These are phyloP conservation scores for Pterocles burchelli DNA, from an alignment of 2,113 vertebrate genomes.

Conservation along the genomic window DNA sequence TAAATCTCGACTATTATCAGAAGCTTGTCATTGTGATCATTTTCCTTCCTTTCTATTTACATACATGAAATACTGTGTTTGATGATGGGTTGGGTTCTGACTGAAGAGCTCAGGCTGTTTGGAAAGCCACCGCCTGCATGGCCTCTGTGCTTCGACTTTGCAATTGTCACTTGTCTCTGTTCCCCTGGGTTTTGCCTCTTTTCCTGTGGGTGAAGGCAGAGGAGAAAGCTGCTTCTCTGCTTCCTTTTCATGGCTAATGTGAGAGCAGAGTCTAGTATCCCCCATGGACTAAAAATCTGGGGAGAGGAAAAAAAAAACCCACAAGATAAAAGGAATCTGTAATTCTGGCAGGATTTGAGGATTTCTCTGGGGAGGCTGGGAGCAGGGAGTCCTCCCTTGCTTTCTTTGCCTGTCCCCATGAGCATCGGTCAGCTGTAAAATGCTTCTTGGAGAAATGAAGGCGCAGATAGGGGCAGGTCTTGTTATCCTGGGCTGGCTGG, in stretches of 20 bases:
- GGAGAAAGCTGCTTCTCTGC: slow-evolving; percentile 66
- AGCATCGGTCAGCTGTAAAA: background rate
- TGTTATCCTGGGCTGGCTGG: background rate
- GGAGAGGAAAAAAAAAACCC: background rate
- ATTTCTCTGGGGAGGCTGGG: background rate
- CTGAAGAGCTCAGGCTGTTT: background rate
- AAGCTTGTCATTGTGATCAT: background rate
- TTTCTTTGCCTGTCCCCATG: background rate
- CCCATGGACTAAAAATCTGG: slow-evolving; percentile 17
- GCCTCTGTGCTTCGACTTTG: background rate
- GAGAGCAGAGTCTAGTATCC: slow-evolving; percentile 43
- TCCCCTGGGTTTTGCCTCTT: slow-evolving; percentile 53
- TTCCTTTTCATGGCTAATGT: slow-evolving; percentile 52
- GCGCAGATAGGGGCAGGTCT: background rate
- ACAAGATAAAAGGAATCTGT: background rate
- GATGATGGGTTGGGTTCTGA: background rate
- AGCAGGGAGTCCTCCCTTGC: fast-evolving
- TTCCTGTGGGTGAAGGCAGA: slow-evolving; percentile 72
- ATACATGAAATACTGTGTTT: background rate
- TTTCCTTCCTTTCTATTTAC: background rate
- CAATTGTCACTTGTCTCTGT: background rate
- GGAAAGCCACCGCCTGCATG: background rate
- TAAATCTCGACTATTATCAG: background rate
- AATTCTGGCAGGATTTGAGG: background rate
- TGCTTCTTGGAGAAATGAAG: background rate